Percentiles rank a stretch among this genome's conserved stretches.
Evolutionary conservation across 2,113 vertebrate genomes (phyloP).

Genomic region (Hymenochirus boettgeri): DNA sequence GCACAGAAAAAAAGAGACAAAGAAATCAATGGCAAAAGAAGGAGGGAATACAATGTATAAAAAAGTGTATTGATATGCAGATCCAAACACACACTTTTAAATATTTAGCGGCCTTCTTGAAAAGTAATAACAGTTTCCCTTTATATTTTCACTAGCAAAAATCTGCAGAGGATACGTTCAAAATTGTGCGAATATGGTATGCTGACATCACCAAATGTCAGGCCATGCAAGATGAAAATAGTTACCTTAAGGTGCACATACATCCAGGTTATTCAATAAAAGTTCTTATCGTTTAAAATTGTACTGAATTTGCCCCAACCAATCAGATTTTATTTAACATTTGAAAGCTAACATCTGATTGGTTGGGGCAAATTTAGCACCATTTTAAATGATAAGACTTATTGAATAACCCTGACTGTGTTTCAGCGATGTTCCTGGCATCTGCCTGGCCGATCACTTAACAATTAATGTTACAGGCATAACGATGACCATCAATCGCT

Average conservation of each 20-base stretch:
- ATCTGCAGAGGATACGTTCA: background rate
- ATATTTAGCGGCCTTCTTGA: background rate
- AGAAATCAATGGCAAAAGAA: slow-evolving; percentile 49
- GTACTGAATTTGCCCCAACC: no score
- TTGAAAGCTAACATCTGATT: no score
- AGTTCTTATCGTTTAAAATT: no score
- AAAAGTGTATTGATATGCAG: background rate
- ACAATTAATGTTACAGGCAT: no score
- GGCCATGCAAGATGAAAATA: no score
- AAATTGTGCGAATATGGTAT: background rate
- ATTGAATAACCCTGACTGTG: no score
- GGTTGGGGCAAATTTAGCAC: no score
- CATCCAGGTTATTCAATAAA: no score
- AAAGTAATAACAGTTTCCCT: background rate
- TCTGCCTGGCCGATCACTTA: background rate
- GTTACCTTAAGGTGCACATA: no score
- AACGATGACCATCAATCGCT: no score
- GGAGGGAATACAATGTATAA: slow-evolving; percentile 8
- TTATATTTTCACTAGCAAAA: background rate
- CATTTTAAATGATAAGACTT: no score
- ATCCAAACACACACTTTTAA: background rate
- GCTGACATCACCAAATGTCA: background rate
- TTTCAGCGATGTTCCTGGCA: background rate
- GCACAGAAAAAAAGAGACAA: slow-evolving; percentile 52
- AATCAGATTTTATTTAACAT: no score